phyloP scores from a whole-genome alignment of 2,888 invertebrate genomes.

The Ophonus ardosiacus region DNA sequence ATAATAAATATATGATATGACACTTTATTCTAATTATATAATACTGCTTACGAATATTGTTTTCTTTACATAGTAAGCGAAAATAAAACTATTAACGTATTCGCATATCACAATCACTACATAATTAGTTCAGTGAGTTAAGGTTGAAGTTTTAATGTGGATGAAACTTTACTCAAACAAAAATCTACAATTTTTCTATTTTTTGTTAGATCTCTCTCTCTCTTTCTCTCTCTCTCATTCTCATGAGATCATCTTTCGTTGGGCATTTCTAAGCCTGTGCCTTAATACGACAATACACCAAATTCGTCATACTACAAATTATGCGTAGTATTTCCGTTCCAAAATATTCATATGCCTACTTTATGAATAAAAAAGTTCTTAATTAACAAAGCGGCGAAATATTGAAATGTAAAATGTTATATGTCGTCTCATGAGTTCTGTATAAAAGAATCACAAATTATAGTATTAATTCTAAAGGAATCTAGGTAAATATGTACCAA shows the following conservation, averaged over 20 bases:
- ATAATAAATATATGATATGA: no score
- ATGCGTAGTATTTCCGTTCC: neutral
- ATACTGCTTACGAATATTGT: no score
- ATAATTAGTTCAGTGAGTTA: no score
- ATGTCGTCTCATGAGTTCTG: neutral
- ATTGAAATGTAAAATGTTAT: neutral
- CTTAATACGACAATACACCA: neutral
- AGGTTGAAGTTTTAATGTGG: no score
- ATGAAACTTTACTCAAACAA: no score
- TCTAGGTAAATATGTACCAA: neutral
- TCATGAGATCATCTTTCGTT: constrained; percentile 6
- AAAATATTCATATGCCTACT: neutral
- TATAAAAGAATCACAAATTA: neutral
- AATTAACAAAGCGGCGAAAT: neutral
- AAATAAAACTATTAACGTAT: no score
- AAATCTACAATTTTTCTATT: no score
- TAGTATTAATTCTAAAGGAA: neutral
- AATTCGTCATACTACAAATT: constrained; percentile 2
- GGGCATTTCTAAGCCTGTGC: neutral
- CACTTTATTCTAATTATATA: no score
- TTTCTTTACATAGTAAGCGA: no score
- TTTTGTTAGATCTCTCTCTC: no score
- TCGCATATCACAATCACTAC: no score
- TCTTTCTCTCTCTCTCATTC: no score
- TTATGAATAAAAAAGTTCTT: neutral